Base-by-base conservation (phyloP, 2,888 invertebrate genomes). In the Bedellia somnulentella region DNA sequence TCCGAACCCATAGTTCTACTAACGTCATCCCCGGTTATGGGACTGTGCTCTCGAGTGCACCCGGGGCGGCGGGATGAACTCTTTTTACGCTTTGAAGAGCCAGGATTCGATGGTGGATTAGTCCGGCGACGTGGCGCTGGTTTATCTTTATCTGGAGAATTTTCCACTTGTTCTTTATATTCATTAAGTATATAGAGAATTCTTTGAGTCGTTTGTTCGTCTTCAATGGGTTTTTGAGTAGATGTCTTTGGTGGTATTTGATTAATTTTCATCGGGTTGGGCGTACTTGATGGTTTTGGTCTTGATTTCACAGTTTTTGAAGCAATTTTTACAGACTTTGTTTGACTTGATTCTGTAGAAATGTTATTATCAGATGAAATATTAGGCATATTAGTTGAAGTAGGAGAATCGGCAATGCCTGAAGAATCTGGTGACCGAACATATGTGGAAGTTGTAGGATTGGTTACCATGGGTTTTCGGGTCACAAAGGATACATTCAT, bases 81-180 rank as follows among this genome's bases (percentile, higher is more conserved):
- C 44, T 86, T 83, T 24, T 87, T 80, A 37, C 86, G 86, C 1
- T 82, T 79, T 24, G 82, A 82, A 11, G 85, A 83, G 29, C 80
- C 80, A 1, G 86, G 83, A 60, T 83, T 85, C 2, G 85, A 82
- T 1, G 87, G 86, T 9, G 84, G 84, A 54, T 88, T 87, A 0
- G 86, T 82, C 31, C 89, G 75, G 41, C 89, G 70, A 24, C 89
- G 75, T 1, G 89, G 89, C 1, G 89, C 89, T 0, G 89, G 89
- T 54, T 88, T 89, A 51, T 89, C 86, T 48, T 88, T 89, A 57
- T 89, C 89, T 0, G 89, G 89, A 1, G 87, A 88, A 47, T 88
- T 89, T 41, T 87, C 78, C 24, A 89, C 70, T 47, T 89, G 88
- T 45, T 89, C 89, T 27, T 87, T 87, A 52, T 89, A 89, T 48